Evolutionary conservation across 2,113 vertebrate genomes (phyloP).

Genomic region (Cyphomyrus discorhynchus): DNA sequence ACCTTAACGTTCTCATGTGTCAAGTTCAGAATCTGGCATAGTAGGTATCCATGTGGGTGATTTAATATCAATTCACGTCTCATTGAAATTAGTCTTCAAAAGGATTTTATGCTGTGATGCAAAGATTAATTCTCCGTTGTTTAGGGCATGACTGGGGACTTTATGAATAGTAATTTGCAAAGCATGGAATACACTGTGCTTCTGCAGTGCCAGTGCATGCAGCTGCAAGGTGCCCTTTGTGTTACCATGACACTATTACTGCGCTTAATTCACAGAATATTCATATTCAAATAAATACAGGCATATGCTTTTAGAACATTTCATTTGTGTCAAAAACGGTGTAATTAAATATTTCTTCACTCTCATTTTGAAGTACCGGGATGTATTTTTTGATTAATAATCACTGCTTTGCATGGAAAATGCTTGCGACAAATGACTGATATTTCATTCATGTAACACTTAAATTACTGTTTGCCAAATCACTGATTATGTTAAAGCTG

Average conservation of each 20-base stretch:
- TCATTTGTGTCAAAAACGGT: conserved; percentile 10
- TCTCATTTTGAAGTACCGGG: background rate
- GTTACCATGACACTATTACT: background rate
- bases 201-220: background rate
- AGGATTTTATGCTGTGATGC: conserved; percentile 4
- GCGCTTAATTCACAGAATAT: background rate
- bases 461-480: conserved; percentile 8
- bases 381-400: conserved; percentile 12
- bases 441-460: conserved; percentile 6
- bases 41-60: background rate
- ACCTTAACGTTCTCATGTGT: background rate
- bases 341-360: background rate
- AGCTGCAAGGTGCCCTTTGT: background rate
- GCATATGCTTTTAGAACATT: background rate
- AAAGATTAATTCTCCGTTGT: background rate
- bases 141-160: background rate
- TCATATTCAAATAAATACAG: background rate
- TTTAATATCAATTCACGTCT: background rate
- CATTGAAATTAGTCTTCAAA: background rate
- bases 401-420: background rate
- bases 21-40: background rate
- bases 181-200: background rate
- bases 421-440: conserved; percentile 1
- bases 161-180: background rate
- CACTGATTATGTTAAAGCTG: background rate